Evolutionary conservation across 2,797 vertebrate species (phyloP).

Genomic region (Eurystomus glaucurus): DNA sequence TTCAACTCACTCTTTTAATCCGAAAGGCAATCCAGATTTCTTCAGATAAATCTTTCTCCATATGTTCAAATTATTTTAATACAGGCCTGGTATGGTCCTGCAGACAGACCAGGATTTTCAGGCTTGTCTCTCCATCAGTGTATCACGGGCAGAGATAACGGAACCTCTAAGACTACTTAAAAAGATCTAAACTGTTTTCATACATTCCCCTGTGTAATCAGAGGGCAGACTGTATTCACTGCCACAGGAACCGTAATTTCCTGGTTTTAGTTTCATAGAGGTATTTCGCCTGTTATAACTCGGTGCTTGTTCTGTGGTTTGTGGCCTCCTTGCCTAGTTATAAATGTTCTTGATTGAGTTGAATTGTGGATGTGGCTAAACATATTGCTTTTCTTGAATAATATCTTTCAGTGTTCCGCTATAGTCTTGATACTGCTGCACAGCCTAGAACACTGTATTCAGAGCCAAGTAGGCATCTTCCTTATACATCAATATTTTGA

Average conservation of each 20-base stretch:
- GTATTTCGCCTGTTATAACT: neutral
- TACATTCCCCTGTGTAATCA: neutral
- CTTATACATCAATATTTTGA: neutral
- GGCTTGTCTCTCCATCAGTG: neutral
- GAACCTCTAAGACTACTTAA: neutral
- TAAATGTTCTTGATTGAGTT: neutral
- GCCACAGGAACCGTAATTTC: neutral
- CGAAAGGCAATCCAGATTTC: neutral
- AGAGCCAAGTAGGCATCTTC: neutral
- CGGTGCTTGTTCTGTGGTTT: constrained; percentile 38
- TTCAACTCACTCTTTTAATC: neutral
- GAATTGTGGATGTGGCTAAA: constrained; percentile 29
- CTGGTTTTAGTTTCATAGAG: neutral
- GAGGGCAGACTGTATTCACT: neutral
- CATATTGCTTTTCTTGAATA: constrained; percentile 12
- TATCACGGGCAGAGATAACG: neutral
- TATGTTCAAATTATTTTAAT: neutral
- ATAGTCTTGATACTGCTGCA: neutral
- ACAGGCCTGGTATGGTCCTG: neutral
- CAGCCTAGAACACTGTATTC: neutral
- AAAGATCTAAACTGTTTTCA: neutral
- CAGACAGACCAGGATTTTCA: neutral
- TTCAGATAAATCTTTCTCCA: neutral
- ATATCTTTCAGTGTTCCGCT: neutral
- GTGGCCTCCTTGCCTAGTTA: constrained; percentile 14